Conservation (phyloP, 2,113 vertebrate genomes). For the Sinocyclocheilus maitianheensis region DNA sequence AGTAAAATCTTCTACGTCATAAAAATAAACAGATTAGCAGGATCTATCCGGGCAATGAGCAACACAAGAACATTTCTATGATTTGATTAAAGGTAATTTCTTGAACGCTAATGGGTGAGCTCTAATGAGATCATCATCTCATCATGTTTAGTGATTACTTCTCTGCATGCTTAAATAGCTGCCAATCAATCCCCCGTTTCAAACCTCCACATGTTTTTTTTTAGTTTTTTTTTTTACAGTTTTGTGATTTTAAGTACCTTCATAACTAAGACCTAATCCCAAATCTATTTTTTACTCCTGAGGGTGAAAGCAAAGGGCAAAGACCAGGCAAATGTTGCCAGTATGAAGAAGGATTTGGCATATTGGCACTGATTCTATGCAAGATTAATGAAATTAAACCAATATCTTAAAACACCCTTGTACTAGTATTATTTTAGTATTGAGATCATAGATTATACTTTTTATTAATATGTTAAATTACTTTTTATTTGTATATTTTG, state of each 20-base stretch:
- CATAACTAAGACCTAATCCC: neutral
- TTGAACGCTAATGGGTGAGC: constrained; percentile 2
- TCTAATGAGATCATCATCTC: neutral
- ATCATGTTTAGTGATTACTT: neutral
- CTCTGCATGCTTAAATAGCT: neutral
- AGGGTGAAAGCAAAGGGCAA: neutral
- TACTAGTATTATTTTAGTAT: neutral
- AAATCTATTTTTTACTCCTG: neutral
- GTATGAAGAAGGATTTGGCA: neutral
- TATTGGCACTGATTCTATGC: neutral
- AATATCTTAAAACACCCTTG: neutral
- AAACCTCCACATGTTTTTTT: neutral
- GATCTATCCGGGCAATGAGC: neutral
- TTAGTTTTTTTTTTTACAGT: too few relatives aligned
- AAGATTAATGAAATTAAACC: neutral
- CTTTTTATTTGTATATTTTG: too few relatives aligned
- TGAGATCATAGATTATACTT: too few relatives aligned
- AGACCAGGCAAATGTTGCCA: neutral
- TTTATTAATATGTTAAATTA: too few relatives aligned
- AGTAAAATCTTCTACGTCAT: neutral
- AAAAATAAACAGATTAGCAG: constrained; percentile 3
- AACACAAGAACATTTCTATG: neutral
- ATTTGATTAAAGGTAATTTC: neutral
- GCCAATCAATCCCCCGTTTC: neutral
- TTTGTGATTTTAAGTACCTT: neutral